phyloP scores from a whole-genome alignment of 2,888 invertebrate species.

The Brachyptera risi region DNA sequence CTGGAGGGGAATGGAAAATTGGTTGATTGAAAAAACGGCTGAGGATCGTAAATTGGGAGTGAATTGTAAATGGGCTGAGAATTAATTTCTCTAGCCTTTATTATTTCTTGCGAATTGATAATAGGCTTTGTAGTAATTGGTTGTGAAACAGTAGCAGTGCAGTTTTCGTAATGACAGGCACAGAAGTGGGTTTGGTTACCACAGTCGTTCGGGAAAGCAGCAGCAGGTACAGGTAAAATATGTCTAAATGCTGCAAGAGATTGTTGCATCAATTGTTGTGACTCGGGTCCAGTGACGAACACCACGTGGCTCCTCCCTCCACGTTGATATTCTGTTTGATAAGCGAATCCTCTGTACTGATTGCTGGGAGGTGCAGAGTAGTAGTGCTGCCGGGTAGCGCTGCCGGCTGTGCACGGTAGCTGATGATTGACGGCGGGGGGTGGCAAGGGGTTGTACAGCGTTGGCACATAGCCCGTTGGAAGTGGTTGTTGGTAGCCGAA shows the following conservation, averaged over 20 bases:
- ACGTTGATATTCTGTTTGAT: conserved; percentile 20
- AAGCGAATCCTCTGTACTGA: conserved; percentile 21
- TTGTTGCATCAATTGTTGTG: conserved; percentile 24
- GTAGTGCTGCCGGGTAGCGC: conserved; percentile 1
- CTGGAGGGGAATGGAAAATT: neutral
- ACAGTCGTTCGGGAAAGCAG: neutral
- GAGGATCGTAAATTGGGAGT: no score
- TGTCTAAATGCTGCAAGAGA: conserved; percentile 5
- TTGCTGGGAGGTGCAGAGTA: conserved; percentile 13
- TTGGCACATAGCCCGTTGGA: neutral
- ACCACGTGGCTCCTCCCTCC: conserved; percentile 25
- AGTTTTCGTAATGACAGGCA: neutral
- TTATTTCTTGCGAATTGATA: no score
- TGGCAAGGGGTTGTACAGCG: neutral
- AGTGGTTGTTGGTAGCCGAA: neutral
- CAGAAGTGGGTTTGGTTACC: neutral
- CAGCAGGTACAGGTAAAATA: neutral
- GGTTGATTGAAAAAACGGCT: no score
- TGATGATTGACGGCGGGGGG: neutral
- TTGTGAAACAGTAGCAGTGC: neutral
- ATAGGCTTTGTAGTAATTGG: neutral
- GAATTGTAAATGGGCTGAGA: no score
- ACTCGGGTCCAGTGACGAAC: conserved; percentile 26
- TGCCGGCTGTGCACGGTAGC: neutral
- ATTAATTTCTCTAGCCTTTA: no score